Conservation (phyloP, 2,797 vertebrate genomes). For the Gymnodraco acuticeps region DNA sequence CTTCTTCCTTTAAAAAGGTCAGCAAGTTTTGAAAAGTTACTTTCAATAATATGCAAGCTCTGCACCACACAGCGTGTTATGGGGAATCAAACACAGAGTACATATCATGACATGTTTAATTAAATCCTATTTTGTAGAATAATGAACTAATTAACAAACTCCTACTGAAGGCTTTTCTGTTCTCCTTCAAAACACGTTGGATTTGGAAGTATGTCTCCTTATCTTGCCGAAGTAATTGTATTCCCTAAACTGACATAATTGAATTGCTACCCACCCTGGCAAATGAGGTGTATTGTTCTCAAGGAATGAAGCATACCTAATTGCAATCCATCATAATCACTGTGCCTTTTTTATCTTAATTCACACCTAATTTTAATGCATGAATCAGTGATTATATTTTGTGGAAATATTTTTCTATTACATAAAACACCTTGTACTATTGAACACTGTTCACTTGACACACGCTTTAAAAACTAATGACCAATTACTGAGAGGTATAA, state of each 20-base stretch:
- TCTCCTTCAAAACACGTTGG: slow-evolving; percentile 57
- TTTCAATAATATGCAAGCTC: slow-evolving; percentile 44
- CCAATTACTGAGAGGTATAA: slow-evolving; percentile 40
- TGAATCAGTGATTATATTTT: slow-evolving; percentile 56
- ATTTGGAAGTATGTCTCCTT: slow-evolving; percentile 72
- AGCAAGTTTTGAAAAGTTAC: slow-evolving; percentile 49
- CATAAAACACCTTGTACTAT: slow-evolving; percentile 53
- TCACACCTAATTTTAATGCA: slow-evolving; percentile 59
- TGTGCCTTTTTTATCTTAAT: slow-evolving; percentile 63
- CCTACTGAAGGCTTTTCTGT: slow-evolving; percentile 42
- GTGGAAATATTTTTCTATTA: slow-evolving; percentile 57
- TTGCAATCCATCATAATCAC: slow-evolving; percentile 72
- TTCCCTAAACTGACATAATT: slow-evolving; percentile 77
- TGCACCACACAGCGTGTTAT: slow-evolving; percentile 34
- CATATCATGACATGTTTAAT: slow-evolving; percentile 76
- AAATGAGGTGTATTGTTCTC: slow-evolving; percentile 73
- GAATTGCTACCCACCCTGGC: slow-evolving; percentile 64
- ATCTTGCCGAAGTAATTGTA: slow-evolving; percentile 75
- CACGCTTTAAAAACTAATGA: slow-evolving; percentile 53
- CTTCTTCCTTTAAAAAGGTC: slow-evolving; percentile 46
- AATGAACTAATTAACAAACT: slow-evolving; percentile 81
- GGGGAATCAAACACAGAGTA: slow-evolving; percentile 49
- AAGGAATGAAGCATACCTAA: slow-evolving; percentile 58
- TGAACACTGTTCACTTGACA: slow-evolving; percentile 54
- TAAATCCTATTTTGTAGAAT: slow-evolving; percentile 75